Evolutionary conservation across 2,113 vertebrate genomes (phyloP).

Genomic region (Cnemophilus loriae): DNA sequence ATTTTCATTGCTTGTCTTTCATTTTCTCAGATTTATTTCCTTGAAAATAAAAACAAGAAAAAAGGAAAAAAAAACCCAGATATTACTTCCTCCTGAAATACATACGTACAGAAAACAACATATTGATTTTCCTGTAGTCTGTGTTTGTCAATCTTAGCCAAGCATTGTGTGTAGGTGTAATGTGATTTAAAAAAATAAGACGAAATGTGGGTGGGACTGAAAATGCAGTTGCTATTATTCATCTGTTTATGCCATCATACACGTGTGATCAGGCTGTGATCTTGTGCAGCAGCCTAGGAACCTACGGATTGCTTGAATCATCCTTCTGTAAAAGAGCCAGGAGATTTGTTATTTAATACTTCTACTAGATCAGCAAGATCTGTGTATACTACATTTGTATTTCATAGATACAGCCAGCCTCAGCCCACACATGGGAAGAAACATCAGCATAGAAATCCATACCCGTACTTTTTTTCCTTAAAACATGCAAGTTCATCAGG

Average conservation of each 20-base stretch:
- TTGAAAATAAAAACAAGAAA: not conserved
- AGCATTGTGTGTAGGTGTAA: not conserved
- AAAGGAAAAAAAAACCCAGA: rapidly evolving
- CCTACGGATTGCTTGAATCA: not conserved
- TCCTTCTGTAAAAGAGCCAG: not conserved
- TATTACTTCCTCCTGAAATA: not conserved
- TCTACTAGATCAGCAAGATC: not conserved
- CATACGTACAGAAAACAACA: not conserved
- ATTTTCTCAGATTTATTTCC: not conserved
- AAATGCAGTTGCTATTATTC: constrained; percentile 39
- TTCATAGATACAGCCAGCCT: not conserved
- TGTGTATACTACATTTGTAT: not conserved
- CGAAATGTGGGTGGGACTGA: constrained; percentile 39
- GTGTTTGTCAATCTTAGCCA: not conserved
- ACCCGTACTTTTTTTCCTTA: not conserved
- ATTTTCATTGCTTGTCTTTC: not conserved
- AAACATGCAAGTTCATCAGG: not conserved
- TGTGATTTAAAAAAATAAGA: not conserved
- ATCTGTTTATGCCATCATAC: constrained; percentile 20
- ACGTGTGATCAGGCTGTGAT: constrained; percentile 4
- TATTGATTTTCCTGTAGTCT: not conserved
- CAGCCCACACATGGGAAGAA: constrained; percentile 11
- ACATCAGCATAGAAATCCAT: not conserved
- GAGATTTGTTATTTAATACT: not conserved
- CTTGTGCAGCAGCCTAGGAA: not conserved